phyloP scores from a whole-genome alignment of 92 coral and sea anemone genomes.

The Palythoa caribaeorum region DNA sequence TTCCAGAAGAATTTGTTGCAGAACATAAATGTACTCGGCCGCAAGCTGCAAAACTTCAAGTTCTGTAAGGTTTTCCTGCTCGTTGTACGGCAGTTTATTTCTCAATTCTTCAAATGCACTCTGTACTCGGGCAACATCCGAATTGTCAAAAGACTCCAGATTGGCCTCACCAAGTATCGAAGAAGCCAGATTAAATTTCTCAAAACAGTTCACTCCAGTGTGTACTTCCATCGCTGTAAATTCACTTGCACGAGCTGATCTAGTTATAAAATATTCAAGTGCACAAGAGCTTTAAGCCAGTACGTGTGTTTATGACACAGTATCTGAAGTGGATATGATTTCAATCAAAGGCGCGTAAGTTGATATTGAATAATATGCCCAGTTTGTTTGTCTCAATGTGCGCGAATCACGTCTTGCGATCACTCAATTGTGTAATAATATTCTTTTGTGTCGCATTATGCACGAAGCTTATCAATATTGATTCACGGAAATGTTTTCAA shows the following conservation, averaged over 20 bases:
- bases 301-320: not conserved
- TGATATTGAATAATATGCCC: not conserved
- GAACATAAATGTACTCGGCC: slow-evolving; percentile 64
- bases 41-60: slow-evolving; percentile 68
- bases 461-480: slow-evolving; percentile 42
- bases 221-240: slow-evolving; percentile 20
- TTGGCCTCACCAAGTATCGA: slow-evolving; percentile 10
- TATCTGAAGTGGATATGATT: not conserved
- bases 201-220: slow-evolving; percentile 17
- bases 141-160: slow-evolving; percentile 1
- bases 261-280: not conserved
- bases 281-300: not conserved
- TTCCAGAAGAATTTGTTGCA: slow-evolving; percentile 58
- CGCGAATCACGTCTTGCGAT: slow-evolving; percentile 3
- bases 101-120: slow-evolving; percentile 63
- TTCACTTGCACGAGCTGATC: not conserved
- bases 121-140: slow-evolving; percentile 53
- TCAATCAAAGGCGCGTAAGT: not conserved
- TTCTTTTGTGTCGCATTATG: slow-evolving; percentile 38
- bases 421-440: slow-evolving; percentile 35
- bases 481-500: slow-evolving; percentile 35
- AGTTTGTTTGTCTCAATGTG: slow-evolving; percentile 27
- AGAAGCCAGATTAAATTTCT: slow-evolving; percentile 15
- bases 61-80: slow-evolving; percentile 62
- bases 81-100: slow-evolving; percentile 59